phyloP scores from a whole-genome alignment of 2,888 invertebrate species.

The Hipparchia semele region DNA sequence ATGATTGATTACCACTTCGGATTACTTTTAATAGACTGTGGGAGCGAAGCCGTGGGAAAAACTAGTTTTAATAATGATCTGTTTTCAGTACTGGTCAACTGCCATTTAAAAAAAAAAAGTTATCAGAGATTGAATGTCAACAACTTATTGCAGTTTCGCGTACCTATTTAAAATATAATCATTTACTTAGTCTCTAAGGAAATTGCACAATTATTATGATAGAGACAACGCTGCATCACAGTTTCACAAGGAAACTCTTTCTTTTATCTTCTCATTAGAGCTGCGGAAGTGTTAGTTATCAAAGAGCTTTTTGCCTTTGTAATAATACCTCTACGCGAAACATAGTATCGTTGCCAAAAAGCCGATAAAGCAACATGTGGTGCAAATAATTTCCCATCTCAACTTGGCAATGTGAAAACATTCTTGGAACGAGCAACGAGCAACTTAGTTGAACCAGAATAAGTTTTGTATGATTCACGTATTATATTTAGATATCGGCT shows the following conservation, averaged over 20 bases:
- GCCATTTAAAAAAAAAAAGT: too few species aligned
- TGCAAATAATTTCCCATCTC: constrained; percentile 11
- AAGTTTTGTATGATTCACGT: constrained; percentile 4
- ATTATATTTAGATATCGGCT: neutral
- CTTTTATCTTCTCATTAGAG: neutral
- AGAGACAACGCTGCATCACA: neutral
- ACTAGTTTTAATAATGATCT: too few species aligned
- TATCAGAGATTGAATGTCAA: neutral
- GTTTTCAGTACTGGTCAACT: too few species aligned
- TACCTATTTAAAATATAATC: neutral
- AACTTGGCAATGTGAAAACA: constrained; percentile 15
- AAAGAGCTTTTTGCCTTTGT: constrained; percentile 4
- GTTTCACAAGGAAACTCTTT: neutral
- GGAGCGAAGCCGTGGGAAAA: too few species aligned
- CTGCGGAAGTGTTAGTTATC: neutral
- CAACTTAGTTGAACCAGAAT: constrained; percentile 1
- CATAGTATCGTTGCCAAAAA: constrained; percentile 4
- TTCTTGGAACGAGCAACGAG: neutral
- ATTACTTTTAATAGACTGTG: too few species aligned
- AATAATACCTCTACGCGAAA: neutral
- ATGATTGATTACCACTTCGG: too few species aligned
- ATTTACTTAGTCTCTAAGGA: neutral
- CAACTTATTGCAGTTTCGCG: neutral
- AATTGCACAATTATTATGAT: neutral
- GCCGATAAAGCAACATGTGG: constrained; percentile 15